These are phyloP conservation scores for Epirrita christyi DNA, from an alignment of 2,888 invertebrate species.

Conservation along the genomic window DNA sequence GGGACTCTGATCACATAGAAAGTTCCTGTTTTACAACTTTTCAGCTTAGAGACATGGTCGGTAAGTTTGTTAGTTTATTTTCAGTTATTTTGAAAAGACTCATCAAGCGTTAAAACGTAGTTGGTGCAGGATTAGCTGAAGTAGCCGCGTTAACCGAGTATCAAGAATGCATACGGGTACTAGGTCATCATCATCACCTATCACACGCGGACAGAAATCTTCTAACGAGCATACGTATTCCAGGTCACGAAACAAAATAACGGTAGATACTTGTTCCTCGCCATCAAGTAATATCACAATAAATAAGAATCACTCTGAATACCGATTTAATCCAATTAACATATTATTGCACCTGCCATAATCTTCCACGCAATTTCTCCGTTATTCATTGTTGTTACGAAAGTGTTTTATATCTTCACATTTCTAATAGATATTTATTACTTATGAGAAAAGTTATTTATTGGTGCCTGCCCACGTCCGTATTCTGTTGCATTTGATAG, in stretches of 20 bases:
- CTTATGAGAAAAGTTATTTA: conserved; percentile 35
- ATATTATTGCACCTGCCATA: conserved; percentile 37
- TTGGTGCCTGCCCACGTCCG: conserved; percentile 19
- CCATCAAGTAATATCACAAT: conserved; percentile 47
- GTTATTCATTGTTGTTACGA: conserved; percentile 37
- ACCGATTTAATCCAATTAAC: conserved; percentile 41
- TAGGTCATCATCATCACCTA: conserved; percentile 21
- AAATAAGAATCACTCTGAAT: conserved; percentile 52
- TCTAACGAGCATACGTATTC: conserved; percentile 59
- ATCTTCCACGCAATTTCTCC: conserved; percentile 35
- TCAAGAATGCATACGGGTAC: conserved; percentile 16
- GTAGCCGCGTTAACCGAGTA: conserved; percentile 13
- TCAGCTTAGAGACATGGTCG: neutral
- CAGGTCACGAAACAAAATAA: conserved; percentile 67
- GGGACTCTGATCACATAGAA: too few species aligned
- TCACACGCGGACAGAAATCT: conserved; percentile 60
- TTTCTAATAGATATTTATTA: conserved; percentile 38
- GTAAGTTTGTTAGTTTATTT: neutral
- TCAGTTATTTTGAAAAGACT: neutral
- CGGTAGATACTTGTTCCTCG: conserved; percentile 61
- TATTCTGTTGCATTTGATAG: conserved; percentile 35
- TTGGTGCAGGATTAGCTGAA: conserved; percentile 3
- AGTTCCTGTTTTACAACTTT: neutral
- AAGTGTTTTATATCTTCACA: conserved; percentile 36
- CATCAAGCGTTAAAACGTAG: neutral